Evolutionary conservation across 2,888 invertebrate species (phyloP).

Genomic region (Apoda limacodes): DNA sequence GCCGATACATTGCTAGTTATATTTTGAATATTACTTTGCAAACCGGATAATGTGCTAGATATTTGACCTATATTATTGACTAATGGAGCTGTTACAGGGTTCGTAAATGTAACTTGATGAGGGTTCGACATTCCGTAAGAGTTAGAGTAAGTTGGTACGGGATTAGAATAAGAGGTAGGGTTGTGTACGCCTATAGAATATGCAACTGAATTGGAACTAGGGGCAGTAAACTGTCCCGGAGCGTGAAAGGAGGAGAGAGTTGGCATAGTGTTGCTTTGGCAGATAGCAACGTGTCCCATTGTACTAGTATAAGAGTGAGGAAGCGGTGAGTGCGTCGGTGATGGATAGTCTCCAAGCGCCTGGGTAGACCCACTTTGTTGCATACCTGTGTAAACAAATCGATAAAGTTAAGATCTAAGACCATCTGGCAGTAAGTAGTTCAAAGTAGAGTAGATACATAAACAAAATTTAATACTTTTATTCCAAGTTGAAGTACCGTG

Average conservation of each 20-base stretch:
- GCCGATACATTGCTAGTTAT: slow-evolving; percentile 53
- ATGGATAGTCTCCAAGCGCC: slow-evolving; percentile 75
- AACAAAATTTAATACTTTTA: no score
- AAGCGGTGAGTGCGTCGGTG: slow-evolving; percentile 70
- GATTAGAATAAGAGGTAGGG: slow-evolving; percentile 63
- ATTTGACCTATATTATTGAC: slow-evolving; percentile 64
- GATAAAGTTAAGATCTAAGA: no score
- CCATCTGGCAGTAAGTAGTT: no score
- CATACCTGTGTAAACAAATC: slow-evolving; percentile 47
- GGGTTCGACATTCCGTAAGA: slow-evolving; percentile 57
- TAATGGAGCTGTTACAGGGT: slow-evolving; percentile 59
- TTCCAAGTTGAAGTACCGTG: slow-evolving; percentile 49
- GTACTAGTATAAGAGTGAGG: slow-evolving; percentile 66
- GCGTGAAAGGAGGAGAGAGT: slow-evolving; percentile 66
- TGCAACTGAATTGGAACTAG: slow-evolving; percentile 59
- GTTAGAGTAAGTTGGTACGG: slow-evolving; percentile 59
- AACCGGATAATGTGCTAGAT: slow-evolving; percentile 56
- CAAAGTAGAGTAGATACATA: no score
- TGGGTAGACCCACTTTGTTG: slow-evolving; percentile 78
- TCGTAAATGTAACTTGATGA: slow-evolving; percentile 65
- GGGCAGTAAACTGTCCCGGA: slow-evolving; percentile 53
- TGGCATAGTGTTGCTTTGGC: slow-evolving; percentile 76
- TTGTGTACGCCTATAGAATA: slow-evolving; percentile 65
- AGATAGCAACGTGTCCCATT: slow-evolving; percentile 53
- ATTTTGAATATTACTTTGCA: slow-evolving; percentile 60